phyloP scores from a whole-genome alignment of 2,113 vertebrate genomes.

The Rhinopomastus cyanomelas region DNA sequence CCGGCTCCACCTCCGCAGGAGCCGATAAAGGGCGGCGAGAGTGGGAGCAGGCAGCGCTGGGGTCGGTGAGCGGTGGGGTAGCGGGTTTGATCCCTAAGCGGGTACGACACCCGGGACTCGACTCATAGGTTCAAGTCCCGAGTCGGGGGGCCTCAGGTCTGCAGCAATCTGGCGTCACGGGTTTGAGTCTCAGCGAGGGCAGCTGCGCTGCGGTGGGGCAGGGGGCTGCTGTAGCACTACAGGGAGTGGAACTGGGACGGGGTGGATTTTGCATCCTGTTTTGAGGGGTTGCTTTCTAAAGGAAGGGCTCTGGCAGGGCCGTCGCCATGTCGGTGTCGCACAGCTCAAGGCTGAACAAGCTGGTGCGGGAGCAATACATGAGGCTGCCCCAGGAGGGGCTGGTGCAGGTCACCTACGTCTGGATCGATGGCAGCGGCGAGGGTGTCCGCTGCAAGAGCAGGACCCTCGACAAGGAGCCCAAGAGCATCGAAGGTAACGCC shows the following conservation, averaged over 20 bases:
- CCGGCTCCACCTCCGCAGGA: not conserved
- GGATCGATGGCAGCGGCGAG: constrained; percentile 82
- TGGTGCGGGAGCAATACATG: constrained; percentile 79
- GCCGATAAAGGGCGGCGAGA: not conserved
- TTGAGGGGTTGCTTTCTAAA: too few relatives aligned
- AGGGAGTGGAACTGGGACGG: not conserved
- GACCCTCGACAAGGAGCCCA: constrained; percentile 78
- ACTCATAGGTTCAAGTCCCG: too few relatives aligned
- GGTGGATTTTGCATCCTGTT: not conserved
- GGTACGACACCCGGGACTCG: too few relatives aligned
- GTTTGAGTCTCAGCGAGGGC: not conserved
- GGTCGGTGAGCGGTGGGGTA: not conserved
- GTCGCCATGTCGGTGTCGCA: constrained; percentile 73
- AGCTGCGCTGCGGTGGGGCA: not conserved
- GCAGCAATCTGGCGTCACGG: too few relatives aligned
- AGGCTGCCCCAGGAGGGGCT: constrained; percentile 69
- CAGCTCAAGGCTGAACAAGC: constrained; percentile 80
- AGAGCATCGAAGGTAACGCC: constrained; percentile 63
- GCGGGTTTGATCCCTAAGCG: not conserved
- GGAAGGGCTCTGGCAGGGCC: not conserved
- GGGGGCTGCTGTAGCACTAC: not conserved
- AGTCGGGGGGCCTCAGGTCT: too few relatives aligned
- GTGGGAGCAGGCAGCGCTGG: not conserved
- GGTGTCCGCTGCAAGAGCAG: constrained; percentile 78
- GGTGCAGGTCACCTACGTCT: constrained; percentile 83